Evolutionary conservation across 2,113 vertebrate genomes (phyloP).

Genomic region (Pedionomus torquatus): DNA sequence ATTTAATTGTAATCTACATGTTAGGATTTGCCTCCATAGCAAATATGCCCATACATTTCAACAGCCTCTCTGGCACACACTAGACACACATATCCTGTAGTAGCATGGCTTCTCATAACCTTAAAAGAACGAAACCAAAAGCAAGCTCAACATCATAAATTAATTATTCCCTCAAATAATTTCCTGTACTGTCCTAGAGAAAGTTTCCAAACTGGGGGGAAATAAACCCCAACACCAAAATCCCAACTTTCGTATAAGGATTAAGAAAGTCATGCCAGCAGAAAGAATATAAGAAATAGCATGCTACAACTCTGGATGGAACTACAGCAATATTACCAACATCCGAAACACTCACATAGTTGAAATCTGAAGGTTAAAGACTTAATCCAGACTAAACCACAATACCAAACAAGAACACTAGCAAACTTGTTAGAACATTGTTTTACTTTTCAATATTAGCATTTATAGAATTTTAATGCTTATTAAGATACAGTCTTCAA

Average conservation of each 20-base stretch:
- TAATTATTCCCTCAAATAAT: neutral
- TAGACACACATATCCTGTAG: accelerated
- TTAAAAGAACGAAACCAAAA: neutral
- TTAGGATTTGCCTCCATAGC: neutral
- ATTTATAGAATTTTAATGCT: neutral
- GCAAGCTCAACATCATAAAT: neutral
- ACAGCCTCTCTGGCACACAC: neutral
- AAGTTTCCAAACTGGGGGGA: neutral
- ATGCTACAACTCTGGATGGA: neutral
- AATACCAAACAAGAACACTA: neutral
- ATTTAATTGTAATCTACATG: neutral
- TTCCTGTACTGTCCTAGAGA: neutral
- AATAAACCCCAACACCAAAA: neutral
- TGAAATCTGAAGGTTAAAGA: neutral
- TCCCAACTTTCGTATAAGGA: neutral
- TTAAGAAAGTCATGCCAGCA: neutral
- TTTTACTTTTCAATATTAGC: neutral
- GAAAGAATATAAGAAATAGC: neutral
- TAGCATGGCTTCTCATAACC: neutral
- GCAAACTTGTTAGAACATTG: neutral
- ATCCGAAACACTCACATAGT: neutral
- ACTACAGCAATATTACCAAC: neutral
- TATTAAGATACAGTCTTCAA: neutral
- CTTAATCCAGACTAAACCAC: neutral
- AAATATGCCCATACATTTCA: neutral